phyloP scores from a whole-genome alignment of 2,888 invertebrate genomes.

The Tiphia femorata region DNA sequence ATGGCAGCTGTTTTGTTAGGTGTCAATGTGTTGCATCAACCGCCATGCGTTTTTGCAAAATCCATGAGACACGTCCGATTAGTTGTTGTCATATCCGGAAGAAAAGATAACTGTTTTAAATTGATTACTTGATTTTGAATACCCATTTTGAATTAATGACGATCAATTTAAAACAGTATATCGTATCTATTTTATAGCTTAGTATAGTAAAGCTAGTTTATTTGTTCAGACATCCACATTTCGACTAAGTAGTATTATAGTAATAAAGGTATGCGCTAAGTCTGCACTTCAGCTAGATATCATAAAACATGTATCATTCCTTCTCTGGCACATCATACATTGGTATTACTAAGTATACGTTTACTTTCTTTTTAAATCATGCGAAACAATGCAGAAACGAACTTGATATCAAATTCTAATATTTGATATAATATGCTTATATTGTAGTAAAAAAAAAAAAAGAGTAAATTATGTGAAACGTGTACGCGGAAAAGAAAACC shows the following conservation, averaged over 20 bases:
- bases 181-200: slow-evolving; percentile 65
- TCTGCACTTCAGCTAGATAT: slow-evolving; percentile 69
- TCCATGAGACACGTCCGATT: slow-evolving; percentile 67
- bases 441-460: slow-evolving; percentile 55
- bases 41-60: slow-evolving; percentile 61
- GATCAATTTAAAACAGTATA: slow-evolving; percentile 56
- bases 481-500: slow-evolving; percentile 50
- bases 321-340: slow-evolving; percentile 68
- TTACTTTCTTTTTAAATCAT: slow-evolving; percentile 59
- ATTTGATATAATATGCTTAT: slow-evolving; percentile 60
- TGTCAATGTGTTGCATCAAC: slow-evolving; percentile 64
- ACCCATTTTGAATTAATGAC: slow-evolving; percentile 34
- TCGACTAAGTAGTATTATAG: slow-evolving; percentile 69
- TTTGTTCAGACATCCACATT: slow-evolving; percentile 69
- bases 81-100: slow-evolving; percentile 69
- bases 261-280: slow-evolving; percentile 69
- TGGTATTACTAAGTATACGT: slow-evolving; percentile 68
- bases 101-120: slow-evolving; percentile 60
- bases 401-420: slow-evolving; percentile 60
- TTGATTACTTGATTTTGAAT: slow-evolving; percentile 42
- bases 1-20: slow-evolving; percentile 62
- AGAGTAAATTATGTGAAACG: slow-evolving; percentile 51
- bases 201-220: slow-evolving; percentile 69
- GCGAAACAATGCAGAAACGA: slow-evolving; percentile 62
- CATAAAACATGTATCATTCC: slow-evolving; percentile 68